Conservation (phyloP, 2,888 invertebrate species). For the Trichacis sp. region DNA sequence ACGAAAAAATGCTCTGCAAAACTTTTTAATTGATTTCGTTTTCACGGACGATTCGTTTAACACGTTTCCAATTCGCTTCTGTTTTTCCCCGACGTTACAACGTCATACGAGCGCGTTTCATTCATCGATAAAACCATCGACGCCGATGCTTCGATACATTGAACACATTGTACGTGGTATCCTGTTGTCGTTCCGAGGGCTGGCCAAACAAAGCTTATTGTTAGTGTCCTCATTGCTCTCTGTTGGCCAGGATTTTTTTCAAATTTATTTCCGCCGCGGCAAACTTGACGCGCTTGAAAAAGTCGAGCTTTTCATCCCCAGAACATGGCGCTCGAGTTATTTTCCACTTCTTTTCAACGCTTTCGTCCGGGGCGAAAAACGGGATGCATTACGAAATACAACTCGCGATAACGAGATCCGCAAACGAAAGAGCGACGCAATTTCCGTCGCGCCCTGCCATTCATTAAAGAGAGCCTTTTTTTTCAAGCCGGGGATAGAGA, state of each 20-base stretch:
- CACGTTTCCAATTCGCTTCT: background rate
- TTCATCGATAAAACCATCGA: slow-evolving; percentile 3
- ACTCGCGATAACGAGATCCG: slow-evolving; percentile 26
- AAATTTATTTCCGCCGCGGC: background rate
- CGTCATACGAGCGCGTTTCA: background rate
- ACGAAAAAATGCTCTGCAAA: no score
- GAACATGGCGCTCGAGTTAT: background rate
- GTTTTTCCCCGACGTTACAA: background rate
- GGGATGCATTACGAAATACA: slow-evolving; percentile 1
- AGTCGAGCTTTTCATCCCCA: background rate
- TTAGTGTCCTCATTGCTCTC: background rate
- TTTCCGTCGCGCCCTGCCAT: slow-evolving; percentile 21
- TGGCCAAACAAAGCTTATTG: background rate
- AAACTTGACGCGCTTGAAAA: background rate
- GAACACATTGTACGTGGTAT: slow-evolving; percentile 1
- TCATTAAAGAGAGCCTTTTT: slow-evolving; percentile 16
- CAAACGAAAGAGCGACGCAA: slow-evolving; percentile 19
- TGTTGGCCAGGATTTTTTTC: no score
- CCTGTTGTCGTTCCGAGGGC: background rate
- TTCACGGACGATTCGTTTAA: background rate
- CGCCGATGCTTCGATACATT: slow-evolving; percentile 4
- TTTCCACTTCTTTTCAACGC: slow-evolving; percentile 7
- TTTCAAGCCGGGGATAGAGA: slow-evolving; percentile 1
- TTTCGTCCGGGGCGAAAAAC: slow-evolving; percentile 10
- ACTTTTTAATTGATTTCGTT: background rate